Evolutionary conservation across 2,888 invertebrate genomes (phyloP).

Genomic region (Achlya flavicornis): DNA sequence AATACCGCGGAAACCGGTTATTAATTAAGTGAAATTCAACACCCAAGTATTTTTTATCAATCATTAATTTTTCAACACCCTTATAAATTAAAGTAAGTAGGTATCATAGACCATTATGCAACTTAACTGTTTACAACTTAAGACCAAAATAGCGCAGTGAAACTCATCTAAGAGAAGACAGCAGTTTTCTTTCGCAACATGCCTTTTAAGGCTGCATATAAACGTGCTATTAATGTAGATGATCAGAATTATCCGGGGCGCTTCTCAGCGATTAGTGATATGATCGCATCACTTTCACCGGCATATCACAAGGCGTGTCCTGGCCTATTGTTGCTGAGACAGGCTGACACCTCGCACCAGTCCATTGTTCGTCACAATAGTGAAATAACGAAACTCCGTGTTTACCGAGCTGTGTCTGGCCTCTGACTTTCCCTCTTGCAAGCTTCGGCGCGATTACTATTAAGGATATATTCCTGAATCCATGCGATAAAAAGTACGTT

Average conservation of each 20-base stretch:
- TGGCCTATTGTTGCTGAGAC: constrained; percentile 33
- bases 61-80: no score
- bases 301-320: constrained; percentile 33
- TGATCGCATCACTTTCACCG: constrained; percentile 45
- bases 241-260: not conserved
- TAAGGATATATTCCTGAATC: constrained; percentile 1
- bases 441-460: constrained; percentile 35
- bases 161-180: no score
- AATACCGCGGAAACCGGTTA: not conserved
- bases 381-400: constrained; percentile 52
- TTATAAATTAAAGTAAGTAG: no score
- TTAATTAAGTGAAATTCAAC: not conserved
- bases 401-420: constrained; percentile 31
- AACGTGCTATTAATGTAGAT: not conserved
- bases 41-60: not conserved
- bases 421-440: constrained; percentile 46
- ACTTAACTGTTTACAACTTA: no score
- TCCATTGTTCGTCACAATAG: constrained; percentile 61
- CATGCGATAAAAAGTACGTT: not conserved
- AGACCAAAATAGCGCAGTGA: no score
- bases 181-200: no score
- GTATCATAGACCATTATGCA: no score
- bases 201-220: no score
- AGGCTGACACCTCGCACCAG: constrained; percentile 33
- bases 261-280: constrained; percentile 3